These are phyloP conservation scores for Idris sp. DNA, from an alignment of 1,140 invertebrate genomes.

Conservation along the genomic window DNA sequence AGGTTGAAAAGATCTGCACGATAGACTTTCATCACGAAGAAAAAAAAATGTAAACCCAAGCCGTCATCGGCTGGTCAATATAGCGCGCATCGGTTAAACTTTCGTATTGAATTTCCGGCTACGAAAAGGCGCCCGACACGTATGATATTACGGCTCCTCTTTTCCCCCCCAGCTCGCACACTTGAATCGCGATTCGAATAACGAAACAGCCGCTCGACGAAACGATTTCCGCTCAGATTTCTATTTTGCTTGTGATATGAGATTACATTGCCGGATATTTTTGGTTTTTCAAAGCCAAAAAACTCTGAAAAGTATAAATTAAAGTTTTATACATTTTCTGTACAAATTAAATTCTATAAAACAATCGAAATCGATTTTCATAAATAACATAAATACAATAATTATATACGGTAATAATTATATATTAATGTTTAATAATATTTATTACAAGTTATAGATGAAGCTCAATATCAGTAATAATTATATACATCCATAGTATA, in stretches of 20 bases:
- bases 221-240: conserved; percentile 63
- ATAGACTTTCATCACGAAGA: conserved; percentile 47
- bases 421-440: too few relatives aligned
- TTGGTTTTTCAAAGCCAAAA: conserved; percentile 16
- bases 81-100: conserved; percentile 25
- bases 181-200: conserved; percentile 56
- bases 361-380: too few relatives aligned
- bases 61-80: conserved; percentile 34
- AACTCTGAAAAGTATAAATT: too few relatives aligned
- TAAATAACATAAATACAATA: too few relatives aligned
- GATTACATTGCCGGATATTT: conserved; percentile 28
- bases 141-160: conserved; percentile 67
- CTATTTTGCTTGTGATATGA: conserved; percentile 42
- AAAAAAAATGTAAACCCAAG: conserved; percentile 40
- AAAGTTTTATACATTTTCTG: too few relatives aligned
- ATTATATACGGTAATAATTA: too few relatives aligned
- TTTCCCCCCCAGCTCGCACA: conserved; percentile 38
- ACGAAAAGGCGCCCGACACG: conserved; percentile 60
- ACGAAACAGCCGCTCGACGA: conserved; percentile 52
- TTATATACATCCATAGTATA: too few relatives aligned
- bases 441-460: too few relatives aligned
- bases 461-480: too few relatives aligned
- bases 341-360: too few relatives aligned
- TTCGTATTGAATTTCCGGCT: conserved; percentile 67
- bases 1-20: conserved; percentile 51